phyloP scores from a whole-genome alignment of 2,888 invertebrate species.

The Lottia gigantea region DNA sequence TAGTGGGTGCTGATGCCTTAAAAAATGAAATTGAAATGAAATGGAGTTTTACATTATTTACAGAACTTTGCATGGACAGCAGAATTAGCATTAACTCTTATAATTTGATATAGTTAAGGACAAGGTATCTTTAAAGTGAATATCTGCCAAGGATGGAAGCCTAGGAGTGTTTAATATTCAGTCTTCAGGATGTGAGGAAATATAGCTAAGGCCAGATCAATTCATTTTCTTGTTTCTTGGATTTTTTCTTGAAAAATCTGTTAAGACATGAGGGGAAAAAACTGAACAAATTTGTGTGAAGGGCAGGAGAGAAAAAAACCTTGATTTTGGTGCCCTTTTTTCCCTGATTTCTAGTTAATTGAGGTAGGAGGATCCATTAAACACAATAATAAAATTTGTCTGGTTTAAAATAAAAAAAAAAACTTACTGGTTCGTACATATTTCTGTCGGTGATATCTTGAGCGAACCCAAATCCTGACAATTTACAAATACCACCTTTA shows the following conservation, averaged over 20 bases:
- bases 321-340: not conserved
- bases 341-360: no score
- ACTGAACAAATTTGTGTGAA: not conserved
- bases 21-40: not conserved
- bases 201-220: no score
- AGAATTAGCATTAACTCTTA: no score
- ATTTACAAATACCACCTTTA: conserved; percentile 88
- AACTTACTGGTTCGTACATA: conserved; percentile 52
- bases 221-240: no score
- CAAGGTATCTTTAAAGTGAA: no score
- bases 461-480: conserved; percentile 90
- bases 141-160: no score
- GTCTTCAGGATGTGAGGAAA: no score
- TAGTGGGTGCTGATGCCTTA: conserved; percentile 72
- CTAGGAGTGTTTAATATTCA: no score
- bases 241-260: no score
- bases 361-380: not conserved
- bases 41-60: no score
- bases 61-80: no score
- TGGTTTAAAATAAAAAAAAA: not conserved
- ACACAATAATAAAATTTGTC: not conserved
- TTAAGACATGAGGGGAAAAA: not conserved
- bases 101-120: no score
- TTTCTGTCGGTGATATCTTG: conserved; percentile 84
- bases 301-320: not conserved